A percentile compares a stretch with the other conserved stretches of the same genome.
These are phyloP conservation scores for Odontophorus gujanensis DNA, from an alignment of 2,113 vertebrate species.

Conservation along the genomic window DNA sequence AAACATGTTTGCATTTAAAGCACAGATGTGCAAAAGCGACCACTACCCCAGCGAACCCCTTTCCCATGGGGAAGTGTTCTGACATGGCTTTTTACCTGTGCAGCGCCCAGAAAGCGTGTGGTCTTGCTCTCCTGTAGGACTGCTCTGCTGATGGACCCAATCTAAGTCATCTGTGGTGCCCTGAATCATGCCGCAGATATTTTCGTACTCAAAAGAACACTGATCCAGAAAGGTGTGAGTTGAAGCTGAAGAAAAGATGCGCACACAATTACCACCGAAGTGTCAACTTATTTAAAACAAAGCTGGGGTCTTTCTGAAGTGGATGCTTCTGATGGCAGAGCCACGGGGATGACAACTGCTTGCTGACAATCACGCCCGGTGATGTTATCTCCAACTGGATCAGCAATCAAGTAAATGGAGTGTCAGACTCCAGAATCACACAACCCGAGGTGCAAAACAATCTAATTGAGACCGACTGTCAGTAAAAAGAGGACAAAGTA, in stretches of 20 bases:
- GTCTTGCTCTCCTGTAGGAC: constrained; percentile 61
- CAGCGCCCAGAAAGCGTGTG: constrained; percentile 85
- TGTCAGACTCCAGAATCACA: background rate
- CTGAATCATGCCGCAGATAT: constrained; percentile 94
- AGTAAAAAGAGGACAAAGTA: background rate
- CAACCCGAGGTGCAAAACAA: background rate
- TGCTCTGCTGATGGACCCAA: constrained; percentile 81
- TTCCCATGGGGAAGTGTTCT: background rate
- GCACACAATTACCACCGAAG: background rate
- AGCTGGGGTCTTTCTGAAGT: background rate
- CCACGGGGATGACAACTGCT: background rate
- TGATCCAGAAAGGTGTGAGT: constrained; percentile 90
- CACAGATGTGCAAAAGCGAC: background rate
- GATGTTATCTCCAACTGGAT: background rate
- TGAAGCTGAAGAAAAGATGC: constrained; percentile 71
- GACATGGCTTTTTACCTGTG: constrained; percentile 75
- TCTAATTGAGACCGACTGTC: background rate
- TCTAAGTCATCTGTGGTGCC: constrained; percentile 77
- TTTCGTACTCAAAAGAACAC: constrained; percentile 87
- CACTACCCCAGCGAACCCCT: background rate
- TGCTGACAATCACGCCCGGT: accelerated
- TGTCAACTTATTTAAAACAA: background rate
- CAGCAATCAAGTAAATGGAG: background rate
- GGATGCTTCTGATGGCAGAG: background rate
- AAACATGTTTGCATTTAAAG: background rate